Evolutionary conservation across 2,888 invertebrate genomes (phyloP).

Genomic region (Yponomeuta cagnagella): DNA sequence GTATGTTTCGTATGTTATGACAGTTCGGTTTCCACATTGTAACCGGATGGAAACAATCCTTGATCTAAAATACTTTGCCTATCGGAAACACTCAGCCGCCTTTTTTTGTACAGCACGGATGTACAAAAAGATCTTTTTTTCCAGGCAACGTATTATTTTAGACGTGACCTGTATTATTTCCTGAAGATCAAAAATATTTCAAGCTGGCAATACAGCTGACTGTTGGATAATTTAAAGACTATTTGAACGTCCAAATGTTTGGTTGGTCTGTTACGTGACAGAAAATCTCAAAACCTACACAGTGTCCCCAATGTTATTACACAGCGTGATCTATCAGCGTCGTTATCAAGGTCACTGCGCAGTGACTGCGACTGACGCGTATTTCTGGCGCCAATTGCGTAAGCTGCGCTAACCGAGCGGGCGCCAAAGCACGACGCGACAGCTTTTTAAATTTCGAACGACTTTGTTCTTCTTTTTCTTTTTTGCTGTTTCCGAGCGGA

Average conservation of each 20-base stretch:
- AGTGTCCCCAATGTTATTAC: not conserved
- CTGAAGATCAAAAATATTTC: no score
- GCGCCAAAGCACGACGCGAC: conserved; percentile 17
- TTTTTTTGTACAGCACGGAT: not conserved
- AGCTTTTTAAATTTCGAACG: conserved; percentile 27
- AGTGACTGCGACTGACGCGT: conserved; percentile 28
- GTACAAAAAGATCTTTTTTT: not conserved
- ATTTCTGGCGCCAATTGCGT: conserved; percentile 49
- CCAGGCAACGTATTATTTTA: not conserved
- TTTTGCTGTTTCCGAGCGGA: not conserved
- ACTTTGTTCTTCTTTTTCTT: not conserved
- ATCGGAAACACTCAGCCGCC: not conserved
- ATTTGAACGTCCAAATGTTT: no score
- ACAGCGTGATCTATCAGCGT: conserved; percentile 48
- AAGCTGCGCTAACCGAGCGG: conserved; percentile 25
- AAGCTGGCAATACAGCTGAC: no score
- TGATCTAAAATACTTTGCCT: conserved; percentile 4
- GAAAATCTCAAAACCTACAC: not conserved
- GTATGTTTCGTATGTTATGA: not conserved
- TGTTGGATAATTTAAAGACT: no score
- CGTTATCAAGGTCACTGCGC: conserved; percentile 55
- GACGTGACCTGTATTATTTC: not conserved
- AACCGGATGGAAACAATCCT: not conserved
- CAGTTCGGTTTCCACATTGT: not conserved
- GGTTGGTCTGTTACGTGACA: no score